Base-by-base conservation (phyloP, 2,888 invertebrate species). In the Andrena chrysosceles region DNA sequence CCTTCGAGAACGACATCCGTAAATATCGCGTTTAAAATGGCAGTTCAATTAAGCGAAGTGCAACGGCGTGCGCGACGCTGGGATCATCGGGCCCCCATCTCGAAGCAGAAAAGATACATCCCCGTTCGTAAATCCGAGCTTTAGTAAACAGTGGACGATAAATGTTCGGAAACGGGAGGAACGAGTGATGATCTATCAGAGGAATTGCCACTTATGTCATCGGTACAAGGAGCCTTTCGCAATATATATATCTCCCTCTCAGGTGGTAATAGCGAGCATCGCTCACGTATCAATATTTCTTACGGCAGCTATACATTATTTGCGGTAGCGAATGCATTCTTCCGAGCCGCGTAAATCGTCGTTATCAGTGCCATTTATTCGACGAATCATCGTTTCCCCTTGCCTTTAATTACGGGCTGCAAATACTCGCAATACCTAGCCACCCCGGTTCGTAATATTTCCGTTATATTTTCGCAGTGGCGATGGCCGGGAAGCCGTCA, bases 121-220 rank as follows among this genome's bases (percentile, higher is more conserved):
- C 29, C 42, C 42, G 42, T 8, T 33, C 78, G 76, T 85, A 85
- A 85, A 87, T 77, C 88, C 63, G 63, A n/a, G 10, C 52, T 23
- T 75, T 35, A 49, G 86, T 87, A 87, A 88, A 87, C 88, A 88
- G 76, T 75, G 10, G 48, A 77, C 66, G 74, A 86, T 75, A 64
- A 71, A 69, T 73, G 78, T 79, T 42, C 20, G 52, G 48, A 59
- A 77, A 77, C 73, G 69, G 69, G 70, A 52, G 62, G 78, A 54
- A 52, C 68, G 75, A 84, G 79, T 71, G 80, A 81, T 81, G 88
- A 90, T 91, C 86, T 87, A 89, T 91, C 91, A 91, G 83, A 75
- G 62, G 86, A 91, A 91, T 91, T 88, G 87, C 87, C 87, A 87
- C 87, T 88, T 86, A 85, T 85, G 87, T 89, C 89, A 86, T 86